Evolutionary conservation across 64 coral and sea anemone species (phyloP), one percentile per base, ranked within the genome.

Genomic region (Montipora efflorescens): DNA sequence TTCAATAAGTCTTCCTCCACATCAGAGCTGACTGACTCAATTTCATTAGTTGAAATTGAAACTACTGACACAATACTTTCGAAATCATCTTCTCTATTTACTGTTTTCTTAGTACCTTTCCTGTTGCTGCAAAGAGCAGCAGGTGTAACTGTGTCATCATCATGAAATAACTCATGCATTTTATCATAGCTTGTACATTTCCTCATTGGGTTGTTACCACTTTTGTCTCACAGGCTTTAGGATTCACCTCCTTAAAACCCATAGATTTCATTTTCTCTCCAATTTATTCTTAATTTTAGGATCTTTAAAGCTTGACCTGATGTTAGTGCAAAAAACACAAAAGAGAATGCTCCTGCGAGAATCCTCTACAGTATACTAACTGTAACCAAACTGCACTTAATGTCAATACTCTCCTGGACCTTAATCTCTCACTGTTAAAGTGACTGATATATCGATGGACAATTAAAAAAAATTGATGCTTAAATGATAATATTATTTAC

Each of bases 141-240:
- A 44, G 73, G 73, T 75, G 0, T 43, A 5, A 75, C 36, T 75
- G 73, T 75, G 14, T 75, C 73, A 75, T 75, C 25, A 13, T 75
- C 25, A 44, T 45, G 25, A 45, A 45, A 45, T 75, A 75, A 10
- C 10, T 75, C 73, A 18, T 75, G 73, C 28, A 75, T 75, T 75
- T 75, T 36, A 75, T 75, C 73, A 46, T 12, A 75, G 73, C 18
- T 1, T 75, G 73, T 12, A 7, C 73, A 75, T 75, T 75, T 75
- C 25, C 73, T 75, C 4, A 75, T 75, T 5, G 73, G 73, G 25
- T 75, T 75, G 73, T 75, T 75, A 45, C 25, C 73, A 44, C 73
- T 75, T 12, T 75, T 75, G 73, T 75, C 46, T 75, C 73, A 75
- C 73, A 75, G 28, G 73, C 10, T 45, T 75, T 75, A 75, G 73